These are phyloP conservation scores for Eilema griseolum DNA, from an alignment of 2,888 invertebrate genomes.

Conservation along the genomic window DNA sequence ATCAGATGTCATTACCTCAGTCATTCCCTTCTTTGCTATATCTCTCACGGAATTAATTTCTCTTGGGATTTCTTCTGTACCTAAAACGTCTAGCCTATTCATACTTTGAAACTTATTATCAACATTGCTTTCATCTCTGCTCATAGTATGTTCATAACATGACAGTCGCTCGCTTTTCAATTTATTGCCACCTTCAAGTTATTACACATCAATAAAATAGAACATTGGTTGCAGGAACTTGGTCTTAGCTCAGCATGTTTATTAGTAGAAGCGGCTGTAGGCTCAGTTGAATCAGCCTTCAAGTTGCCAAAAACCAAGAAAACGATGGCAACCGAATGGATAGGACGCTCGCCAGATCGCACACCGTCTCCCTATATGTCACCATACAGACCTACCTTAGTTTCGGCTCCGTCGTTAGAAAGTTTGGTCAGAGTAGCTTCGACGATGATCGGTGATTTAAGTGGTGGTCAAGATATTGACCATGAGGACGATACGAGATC, in stretches of 20 bases:
- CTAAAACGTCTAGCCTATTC: too few species aligned
- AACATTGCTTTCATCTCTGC: too few species aligned
- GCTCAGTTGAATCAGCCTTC: constrained; percentile 93
- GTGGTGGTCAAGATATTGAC: constrained; percentile 71
- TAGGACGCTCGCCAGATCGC: constrained; percentile 90
- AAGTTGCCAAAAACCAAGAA: constrained; percentile 98
- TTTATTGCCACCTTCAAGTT: too few species aligned
- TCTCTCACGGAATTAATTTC: too few species aligned
- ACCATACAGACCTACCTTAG: constrained; percentile 75
- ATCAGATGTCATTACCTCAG: too few species aligned
- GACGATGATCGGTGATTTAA: constrained; percentile 81
- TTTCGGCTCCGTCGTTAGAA: constrained; percentile 83
- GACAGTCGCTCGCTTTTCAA: too few species aligned
- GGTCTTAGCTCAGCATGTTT: constrained; percentile 92
- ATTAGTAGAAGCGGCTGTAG: constrained; percentile 94
- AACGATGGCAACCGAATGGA: constrained; percentile 95
- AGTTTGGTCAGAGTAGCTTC: constrained; percentile 89
- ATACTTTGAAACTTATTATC: too few species aligned
- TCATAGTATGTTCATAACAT: too few species aligned
- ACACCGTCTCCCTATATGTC: constrained; percentile 80
- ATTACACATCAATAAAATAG: not conserved
- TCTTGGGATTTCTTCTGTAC: too few species aligned
- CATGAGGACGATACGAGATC: constrained; percentile 68
- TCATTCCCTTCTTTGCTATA: too few species aligned
- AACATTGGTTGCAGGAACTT: constrained; percentile 69